These are phyloP conservation scores for Achlya flavicornis DNA, from an alignment of 2,888 invertebrate genomes.

Conservation along the genomic window DNA sequence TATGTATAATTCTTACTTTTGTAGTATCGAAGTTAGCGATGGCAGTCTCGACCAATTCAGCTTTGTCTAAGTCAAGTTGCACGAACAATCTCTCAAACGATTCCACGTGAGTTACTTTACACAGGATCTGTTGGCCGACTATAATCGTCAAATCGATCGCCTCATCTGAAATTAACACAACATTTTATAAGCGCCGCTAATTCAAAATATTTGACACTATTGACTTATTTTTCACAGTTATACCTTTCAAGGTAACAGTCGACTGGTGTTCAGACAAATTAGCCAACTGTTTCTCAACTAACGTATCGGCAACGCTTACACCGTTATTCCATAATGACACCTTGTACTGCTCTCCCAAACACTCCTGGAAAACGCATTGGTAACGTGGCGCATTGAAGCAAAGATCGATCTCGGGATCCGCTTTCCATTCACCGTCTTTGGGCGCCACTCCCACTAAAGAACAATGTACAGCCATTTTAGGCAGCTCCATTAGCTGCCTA, in stretches of 20 bases:
- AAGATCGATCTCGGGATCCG: slow-evolving; percentile 78
- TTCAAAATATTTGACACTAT: neutral
- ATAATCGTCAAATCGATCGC: slow-evolving; percentile 76
- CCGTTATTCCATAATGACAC: slow-evolving; percentile 78
- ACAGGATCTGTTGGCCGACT: slow-evolving; percentile 72
- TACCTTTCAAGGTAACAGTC: slow-evolving; percentile 74
- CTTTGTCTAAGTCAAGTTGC: slow-evolving; percentile 73
- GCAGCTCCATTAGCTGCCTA: slow-evolving; percentile 85
- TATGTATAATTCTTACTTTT: slow-evolving; percentile 47
- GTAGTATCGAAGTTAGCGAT: slow-evolving; percentile 61
- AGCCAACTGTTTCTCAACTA: slow-evolving; percentile 80
- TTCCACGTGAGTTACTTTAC: slow-evolving; percentile 72
- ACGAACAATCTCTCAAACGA: slow-evolving; percentile 69
- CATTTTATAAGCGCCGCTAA: neutral
- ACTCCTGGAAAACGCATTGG: slow-evolving; percentile 83
- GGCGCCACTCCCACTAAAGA: slow-evolving; percentile 85
- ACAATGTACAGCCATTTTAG: slow-evolving; percentile 89
- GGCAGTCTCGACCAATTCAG: slow-evolving; percentile 65
- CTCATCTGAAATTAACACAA: slow-evolving; percentile 62
- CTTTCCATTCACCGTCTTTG: slow-evolving; percentile 83
- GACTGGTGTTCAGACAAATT: slow-evolving; percentile 62
- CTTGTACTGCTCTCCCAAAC: slow-evolving; percentile 71
- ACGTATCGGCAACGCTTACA: slow-evolving; percentile 71
- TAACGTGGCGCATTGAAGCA: slow-evolving; percentile 85
- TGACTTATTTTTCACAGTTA: no score